Conservation (phyloP, 1,140 invertebrate species). For the Harpegnathos saltator region DNA sequence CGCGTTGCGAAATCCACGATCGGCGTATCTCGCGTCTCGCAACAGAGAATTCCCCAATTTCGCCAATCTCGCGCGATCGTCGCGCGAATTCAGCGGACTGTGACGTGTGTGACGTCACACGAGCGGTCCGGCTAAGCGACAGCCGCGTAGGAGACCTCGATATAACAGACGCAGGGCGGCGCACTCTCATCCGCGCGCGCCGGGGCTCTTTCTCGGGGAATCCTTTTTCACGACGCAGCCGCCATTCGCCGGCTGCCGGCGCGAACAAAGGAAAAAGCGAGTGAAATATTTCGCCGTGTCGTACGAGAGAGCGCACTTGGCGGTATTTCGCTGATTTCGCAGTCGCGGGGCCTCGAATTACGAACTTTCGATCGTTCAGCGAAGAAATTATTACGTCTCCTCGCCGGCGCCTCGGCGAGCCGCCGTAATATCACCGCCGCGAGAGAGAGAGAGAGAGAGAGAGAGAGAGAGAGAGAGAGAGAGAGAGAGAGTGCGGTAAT, state of each 20-base stretch:
- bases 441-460: too few relatives aligned
- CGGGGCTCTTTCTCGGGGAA: slow-evolving; percentile 34
- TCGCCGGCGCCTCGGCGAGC: too few relatives aligned
- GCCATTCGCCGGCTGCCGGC: too few relatives aligned
- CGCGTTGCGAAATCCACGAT: too few relatives aligned
- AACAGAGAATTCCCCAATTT: background rate
- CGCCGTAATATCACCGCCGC: background rate
- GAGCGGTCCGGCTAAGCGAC: background rate
- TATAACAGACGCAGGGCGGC: slow-evolving; percentile 18
- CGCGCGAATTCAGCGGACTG: background rate
- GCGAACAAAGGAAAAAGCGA: slow-evolving; percentile 37
- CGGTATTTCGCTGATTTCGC: slow-evolving; percentile 57
- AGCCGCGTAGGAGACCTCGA: background rate
- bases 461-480: too few relatives aligned
- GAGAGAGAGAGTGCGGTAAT: too few relatives aligned
- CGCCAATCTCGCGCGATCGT: background rate
- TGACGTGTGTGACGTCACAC: background rate
- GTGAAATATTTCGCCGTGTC: slow-evolving; percentile 54
- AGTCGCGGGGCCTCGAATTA: slow-evolving; percentile 16
- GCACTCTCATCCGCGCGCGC: slow-evolving; percentile 21
- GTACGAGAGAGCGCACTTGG: slow-evolving; percentile 10
- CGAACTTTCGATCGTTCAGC: slow-evolving; percentile 23
- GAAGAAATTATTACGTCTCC: background rate
- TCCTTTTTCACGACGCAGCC: slow-evolving; percentile 48
- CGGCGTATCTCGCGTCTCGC: too few relatives aligned